Evolutionary conservation across 1,140 invertebrate genomes (phyloP).

Genomic region (Ips nitidus): DNA sequence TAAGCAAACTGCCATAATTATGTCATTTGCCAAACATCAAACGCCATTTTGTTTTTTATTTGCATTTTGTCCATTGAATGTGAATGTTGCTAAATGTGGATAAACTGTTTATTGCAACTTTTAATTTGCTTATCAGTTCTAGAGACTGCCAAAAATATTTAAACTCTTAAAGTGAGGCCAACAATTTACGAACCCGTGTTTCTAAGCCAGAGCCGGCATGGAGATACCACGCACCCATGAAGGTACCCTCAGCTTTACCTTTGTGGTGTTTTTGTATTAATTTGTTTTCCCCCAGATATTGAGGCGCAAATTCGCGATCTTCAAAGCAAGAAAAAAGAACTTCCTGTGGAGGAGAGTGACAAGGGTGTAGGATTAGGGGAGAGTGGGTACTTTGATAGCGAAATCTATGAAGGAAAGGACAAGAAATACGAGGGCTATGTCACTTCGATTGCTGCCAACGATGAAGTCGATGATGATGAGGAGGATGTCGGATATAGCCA

Average conservation of each 20-base stretch:
- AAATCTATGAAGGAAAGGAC: conserved; percentile 85
- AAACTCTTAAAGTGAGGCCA: too few species aligned
- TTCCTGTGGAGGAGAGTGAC: conserved; percentile 62
- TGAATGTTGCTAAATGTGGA: too few species aligned
- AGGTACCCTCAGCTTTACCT: conserved; percentile 10
- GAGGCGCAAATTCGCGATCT: conserved; percentile 91
- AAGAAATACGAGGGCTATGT: conserved; percentile 92
- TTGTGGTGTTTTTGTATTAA: neutral
- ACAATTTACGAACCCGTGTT: too few species aligned
- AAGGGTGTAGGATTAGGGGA: conserved; percentile 85
- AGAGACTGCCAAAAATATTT: too few species aligned
- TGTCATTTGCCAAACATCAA: too few species aligned
- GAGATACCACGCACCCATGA: conserved; percentile 29
- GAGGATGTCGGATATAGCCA: conserved; percentile 74
- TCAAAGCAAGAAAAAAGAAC: conserved; percentile 82
- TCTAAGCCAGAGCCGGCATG: neutral
- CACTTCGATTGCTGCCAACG: conserved; percentile 93
- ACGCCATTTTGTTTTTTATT: too few species aligned
- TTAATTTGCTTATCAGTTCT: too few species aligned
- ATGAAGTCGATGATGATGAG: conserved; percentile 88
- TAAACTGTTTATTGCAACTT: too few species aligned
- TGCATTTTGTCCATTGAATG: too few species aligned
- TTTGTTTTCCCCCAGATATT: conserved; percentile 68
- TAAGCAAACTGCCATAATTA: too few species aligned
- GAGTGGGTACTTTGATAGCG: conserved; percentile 87